Percentiles rank a stretch among this genome's conserved stretches.
These are phyloP conservation scores for Heliconius cydno DNA, from an alignment of 2,888 invertebrate genomes.

Conservation along the genomic window DNA sequence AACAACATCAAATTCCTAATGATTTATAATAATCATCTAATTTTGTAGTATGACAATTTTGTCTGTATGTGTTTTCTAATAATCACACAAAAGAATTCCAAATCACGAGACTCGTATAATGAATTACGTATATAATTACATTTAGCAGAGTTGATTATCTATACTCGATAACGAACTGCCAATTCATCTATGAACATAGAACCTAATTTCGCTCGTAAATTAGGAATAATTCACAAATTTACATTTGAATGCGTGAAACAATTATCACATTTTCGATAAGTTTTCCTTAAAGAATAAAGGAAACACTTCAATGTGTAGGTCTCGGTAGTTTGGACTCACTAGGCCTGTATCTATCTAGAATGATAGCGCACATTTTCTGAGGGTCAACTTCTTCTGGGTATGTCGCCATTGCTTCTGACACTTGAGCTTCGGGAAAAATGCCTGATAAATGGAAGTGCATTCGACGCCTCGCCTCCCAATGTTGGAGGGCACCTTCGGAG, in stretches of 20 bases:
- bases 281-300: conserved; percentile 4
- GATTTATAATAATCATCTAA: neutral
- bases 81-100: neutral
- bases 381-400: conserved; percentile 95
- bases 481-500: conserved; percentile 76
- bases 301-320: conserved; percentile 46
- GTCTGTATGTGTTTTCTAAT: neutral
- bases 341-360: conserved; percentile 88
- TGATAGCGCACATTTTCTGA: conserved; percentile 94
- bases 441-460: conserved; percentile 95
- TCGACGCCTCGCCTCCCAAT: conserved; percentile 88
- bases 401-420: conserved; percentile 93
- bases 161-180: neutral
- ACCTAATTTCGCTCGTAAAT: conserved; percentile 68
- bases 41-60: neutral
- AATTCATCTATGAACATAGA: conserved; percentile 55
- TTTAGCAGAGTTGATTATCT: neutral
- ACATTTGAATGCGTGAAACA: neutral
- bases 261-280: conserved; percentile 6
- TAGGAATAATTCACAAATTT: conserved; percentile 61
- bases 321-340: conserved; percentile 64
- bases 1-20: neutral
- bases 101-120: neutral
- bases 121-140: neutral
- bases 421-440: conserved; percentile 95